Evolutionary conservation across 2,888 invertebrate species (phyloP).

Genomic region (Zygothrica quintamaculata): DNA sequence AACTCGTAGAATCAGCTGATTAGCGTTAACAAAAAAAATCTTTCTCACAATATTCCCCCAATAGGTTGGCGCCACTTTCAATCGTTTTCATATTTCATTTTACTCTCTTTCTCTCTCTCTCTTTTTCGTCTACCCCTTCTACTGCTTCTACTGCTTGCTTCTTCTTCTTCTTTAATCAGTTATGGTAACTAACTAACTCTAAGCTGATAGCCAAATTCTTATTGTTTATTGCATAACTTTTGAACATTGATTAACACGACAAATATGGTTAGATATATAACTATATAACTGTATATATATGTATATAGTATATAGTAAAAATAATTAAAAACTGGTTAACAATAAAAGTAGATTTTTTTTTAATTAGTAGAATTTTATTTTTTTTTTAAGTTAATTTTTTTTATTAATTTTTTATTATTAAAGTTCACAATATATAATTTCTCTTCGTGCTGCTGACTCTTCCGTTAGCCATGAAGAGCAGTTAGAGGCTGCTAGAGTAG

Average conservation of each 20-base stretch:
- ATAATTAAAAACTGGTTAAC: too few species aligned
- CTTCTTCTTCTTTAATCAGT: background rate
- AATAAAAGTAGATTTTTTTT: too few species aligned
- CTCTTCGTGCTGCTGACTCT: too few species aligned
- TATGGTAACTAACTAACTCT: conserved; percentile 37
- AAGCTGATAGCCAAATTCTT: conserved; percentile 52
- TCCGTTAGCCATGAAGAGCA: conserved; percentile 24
- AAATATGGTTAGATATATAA: too few species aligned
- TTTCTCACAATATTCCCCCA: conserved; percentile 45
- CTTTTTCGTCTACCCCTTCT: background rate
- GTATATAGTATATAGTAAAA: too few species aligned
- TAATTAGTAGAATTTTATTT: too few species aligned
- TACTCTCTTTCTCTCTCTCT: background rate
- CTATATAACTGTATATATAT: too few species aligned
- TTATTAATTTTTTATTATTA: too few species aligned
- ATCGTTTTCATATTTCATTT: background rate
- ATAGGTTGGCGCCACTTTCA: conserved; percentile 29
- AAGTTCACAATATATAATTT: background rate
- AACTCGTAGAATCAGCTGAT: conserved; percentile 57
- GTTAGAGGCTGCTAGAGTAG: conserved; percentile 1
- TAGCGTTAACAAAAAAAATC: conserved; percentile 58
- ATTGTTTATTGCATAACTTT: conserved; percentile 50
- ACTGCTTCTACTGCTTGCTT: background rate
- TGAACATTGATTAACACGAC: conserved; percentile 71
- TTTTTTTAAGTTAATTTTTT: background rate